Conservation (phyloP, 2,113 vertebrate species). For the Odobenus rosmarus region DNA sequence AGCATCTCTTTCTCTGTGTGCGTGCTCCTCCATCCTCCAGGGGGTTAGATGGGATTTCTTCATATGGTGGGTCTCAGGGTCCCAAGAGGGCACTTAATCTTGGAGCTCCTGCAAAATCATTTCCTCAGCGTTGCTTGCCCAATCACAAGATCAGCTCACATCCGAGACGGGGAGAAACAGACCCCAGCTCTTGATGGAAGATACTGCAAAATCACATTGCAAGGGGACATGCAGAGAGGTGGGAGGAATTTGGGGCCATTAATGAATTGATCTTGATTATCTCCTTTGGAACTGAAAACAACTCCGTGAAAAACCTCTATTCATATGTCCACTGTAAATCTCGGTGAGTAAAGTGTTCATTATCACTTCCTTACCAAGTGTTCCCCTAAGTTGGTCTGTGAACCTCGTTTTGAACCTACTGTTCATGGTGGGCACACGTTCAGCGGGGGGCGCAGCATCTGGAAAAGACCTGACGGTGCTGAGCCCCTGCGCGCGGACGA, state of each 20-base stretch:
- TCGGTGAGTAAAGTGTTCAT: neutral
- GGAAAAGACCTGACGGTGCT: neutral
- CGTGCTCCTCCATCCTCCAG: neutral
- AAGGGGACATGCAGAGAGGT: neutral
- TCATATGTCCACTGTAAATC: neutral
- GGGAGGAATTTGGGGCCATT: neutral
- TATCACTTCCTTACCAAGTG: neutral
- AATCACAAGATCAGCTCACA: neutral
- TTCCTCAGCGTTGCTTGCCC: neutral
- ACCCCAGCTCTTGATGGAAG: neutral
- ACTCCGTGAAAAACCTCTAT: neutral
- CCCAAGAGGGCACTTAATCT: neutral
- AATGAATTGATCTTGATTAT: neutral
- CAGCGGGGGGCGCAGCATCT: neutral
- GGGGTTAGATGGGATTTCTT: neutral
- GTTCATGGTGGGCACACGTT: neutral
- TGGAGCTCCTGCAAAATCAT: neutral
- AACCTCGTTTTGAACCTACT: neutral
- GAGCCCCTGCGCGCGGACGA: too few relatives aligned
- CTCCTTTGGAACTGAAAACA: neutral
- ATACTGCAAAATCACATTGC: neutral
- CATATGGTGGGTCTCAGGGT: neutral
- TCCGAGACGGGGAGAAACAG: neutral
- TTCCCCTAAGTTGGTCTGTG: neutral
- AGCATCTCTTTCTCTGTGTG: neutral